These are phyloP conservation scores for Dexiosoma caninum DNA, from an alignment of 2,888 invertebrate species.

Conservation along the genomic window DNA sequence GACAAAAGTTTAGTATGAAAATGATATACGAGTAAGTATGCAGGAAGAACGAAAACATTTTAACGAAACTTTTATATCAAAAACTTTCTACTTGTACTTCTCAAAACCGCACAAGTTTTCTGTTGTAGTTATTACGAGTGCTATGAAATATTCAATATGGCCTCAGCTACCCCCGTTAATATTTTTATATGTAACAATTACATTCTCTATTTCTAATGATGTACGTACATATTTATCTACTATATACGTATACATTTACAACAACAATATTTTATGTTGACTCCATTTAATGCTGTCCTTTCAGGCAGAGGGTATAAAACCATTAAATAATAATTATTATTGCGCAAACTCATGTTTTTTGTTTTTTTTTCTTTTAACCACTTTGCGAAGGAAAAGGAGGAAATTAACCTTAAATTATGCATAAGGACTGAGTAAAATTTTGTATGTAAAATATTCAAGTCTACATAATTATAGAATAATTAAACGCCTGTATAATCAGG, in stretches of 20 bases:
- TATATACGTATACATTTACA: not conserved
- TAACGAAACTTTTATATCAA: not conserved
- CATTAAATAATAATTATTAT: constrained; percentile 42
- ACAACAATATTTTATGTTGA: constrained; percentile 19
- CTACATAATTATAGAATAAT: too few relatives aligned
- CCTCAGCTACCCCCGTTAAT: constrained; percentile 17
- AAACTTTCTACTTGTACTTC: not conserved
- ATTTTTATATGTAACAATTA: not conserved
- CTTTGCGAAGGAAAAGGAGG: not conserved
- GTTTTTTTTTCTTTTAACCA: not conserved
- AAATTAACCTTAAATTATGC: constrained; percentile 41
- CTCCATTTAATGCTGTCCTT: constrained; percentile 16
- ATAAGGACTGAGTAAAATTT: too few relatives aligned
- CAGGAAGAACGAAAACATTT: not conserved
- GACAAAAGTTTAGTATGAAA: constrained; percentile 42
- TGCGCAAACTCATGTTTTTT: constrained; percentile 43
- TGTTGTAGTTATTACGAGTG: constrained; percentile 23
- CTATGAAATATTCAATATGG: constrained; percentile 61
- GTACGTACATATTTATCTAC: not conserved
- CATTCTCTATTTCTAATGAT: not conserved
- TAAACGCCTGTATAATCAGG: too few relatives aligned
- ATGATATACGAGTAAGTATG: constrained; percentile 39
- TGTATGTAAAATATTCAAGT: too few relatives aligned
- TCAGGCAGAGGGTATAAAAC: not conserved
- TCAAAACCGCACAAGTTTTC: not conserved